Evolutionary conservation across 2,113 vertebrate species (phyloP).

Genomic region (Ictidomys tridecemlineatus): DNA sequence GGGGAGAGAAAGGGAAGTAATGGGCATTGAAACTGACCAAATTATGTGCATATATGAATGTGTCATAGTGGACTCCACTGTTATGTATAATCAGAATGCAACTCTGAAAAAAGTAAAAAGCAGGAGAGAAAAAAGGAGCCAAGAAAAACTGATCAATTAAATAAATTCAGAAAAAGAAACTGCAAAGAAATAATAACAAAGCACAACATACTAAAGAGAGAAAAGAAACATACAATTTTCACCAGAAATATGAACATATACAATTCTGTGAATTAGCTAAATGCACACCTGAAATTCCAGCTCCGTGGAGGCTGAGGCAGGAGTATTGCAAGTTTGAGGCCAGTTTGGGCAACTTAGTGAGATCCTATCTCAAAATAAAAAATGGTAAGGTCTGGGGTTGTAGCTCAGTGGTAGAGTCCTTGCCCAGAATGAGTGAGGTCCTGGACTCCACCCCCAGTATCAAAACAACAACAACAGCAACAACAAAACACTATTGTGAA

Average conservation of each 20-base stretch:
- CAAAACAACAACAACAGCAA: no score
- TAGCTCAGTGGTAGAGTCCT: neutral
- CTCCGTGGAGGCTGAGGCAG: neutral
- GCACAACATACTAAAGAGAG: neutral
- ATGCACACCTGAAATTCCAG: neutral
- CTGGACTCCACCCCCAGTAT: neutral
- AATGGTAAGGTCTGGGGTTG: neutral
- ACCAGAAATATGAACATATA: neutral
- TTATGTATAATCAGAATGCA: no score
- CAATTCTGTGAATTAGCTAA: neutral
- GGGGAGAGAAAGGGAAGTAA: no score
- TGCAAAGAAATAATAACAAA: neutral
- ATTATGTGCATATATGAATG: no score
- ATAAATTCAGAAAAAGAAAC: slow-evolving; percentile 22
- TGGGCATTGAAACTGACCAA: no score
- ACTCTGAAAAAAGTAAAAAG: no score
- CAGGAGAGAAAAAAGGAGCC: neutral
- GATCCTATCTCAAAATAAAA: neutral
- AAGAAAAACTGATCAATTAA: neutral
- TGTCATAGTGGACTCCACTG: no score
- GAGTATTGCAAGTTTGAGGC: neutral
- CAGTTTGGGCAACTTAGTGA: neutral
- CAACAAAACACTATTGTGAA: neutral
- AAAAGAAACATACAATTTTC: neutral
- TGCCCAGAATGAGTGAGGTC: neutral